These are phyloP conservation scores for Luscinia luscinia DNA, from an alignment of 2,797 vertebrate species.

Conservation along the genomic window DNA sequence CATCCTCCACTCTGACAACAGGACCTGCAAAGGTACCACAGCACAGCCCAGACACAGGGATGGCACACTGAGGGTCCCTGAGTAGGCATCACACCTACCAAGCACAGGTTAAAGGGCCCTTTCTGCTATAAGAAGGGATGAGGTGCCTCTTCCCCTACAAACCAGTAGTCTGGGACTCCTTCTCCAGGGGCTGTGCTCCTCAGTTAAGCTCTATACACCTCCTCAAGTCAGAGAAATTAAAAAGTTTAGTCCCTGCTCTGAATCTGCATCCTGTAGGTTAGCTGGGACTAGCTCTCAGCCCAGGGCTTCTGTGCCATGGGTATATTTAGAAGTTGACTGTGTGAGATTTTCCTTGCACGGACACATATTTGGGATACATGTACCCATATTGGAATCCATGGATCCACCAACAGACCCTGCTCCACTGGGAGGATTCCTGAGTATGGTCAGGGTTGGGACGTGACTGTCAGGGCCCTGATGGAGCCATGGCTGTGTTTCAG, in stretches of 20 bases:
- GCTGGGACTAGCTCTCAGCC: background rate
- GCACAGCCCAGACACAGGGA: background rate
- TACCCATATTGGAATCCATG: background rate
- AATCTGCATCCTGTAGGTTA: background rate
- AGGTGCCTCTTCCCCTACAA: background rate
- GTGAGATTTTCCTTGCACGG: background rate
- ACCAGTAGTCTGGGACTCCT: background rate
- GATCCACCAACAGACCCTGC: background rate
- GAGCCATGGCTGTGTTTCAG: conserved; percentile 73
- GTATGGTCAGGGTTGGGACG: background rate
- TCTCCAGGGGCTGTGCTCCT: background rate
- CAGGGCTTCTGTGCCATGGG: background rate
- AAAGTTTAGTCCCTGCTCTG: background rate
- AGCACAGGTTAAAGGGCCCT: background rate
- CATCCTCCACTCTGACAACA: conserved; percentile 92
- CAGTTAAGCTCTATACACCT: background rate
- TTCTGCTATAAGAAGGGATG: background rate
- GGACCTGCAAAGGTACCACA: conserved; percentile 89
- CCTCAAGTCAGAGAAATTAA: background rate
- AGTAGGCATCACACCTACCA: background rate
- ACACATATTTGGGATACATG: background rate
- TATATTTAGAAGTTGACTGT: background rate
- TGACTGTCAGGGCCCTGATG: background rate
- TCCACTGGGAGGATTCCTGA: background rate
- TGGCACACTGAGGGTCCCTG: background rate